Evolutionary conservation across 2,888 invertebrate species (phyloP).

Genomic region (Spicauda simplicius): DNA sequence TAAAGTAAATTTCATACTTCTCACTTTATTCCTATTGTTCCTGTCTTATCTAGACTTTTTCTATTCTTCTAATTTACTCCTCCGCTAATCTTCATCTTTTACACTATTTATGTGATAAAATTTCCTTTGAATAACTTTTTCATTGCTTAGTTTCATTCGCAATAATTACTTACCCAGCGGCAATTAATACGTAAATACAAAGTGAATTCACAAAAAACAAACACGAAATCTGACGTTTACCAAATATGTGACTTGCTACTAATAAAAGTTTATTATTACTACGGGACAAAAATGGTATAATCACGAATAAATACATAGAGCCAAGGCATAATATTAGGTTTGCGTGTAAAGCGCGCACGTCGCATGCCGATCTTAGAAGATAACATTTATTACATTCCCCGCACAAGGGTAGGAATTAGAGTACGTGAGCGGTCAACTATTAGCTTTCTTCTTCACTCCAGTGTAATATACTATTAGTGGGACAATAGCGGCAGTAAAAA

Average conservation of each 20-base stretch:
- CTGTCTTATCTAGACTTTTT: too few species aligned
- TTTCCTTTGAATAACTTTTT: too few species aligned
- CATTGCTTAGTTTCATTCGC: too few species aligned
- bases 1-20: too few species aligned
- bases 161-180: too few species aligned
- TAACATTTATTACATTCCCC: slow-evolving; percentile 74
- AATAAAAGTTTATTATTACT: not conserved
- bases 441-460: slow-evolving; percentile 37
- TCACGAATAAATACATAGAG: slow-evolving; percentile 23
- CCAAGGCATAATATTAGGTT: slow-evolving; percentile 31
- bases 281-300: slow-evolving; percentile 14
- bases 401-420: slow-evolving; percentile 59
- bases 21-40: too few species aligned
- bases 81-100: too few species aligned
- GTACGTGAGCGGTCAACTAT: slow-evolving; percentile 67
- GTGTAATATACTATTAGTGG: not conserved
- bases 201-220: not conserved
- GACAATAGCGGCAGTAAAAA: not conserved
- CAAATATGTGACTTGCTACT: not conserved
- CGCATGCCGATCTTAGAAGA: slow-evolving; percentile 61
- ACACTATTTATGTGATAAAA: too few species aligned
- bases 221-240: not conserved
- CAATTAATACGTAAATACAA: too few species aligned
- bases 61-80: too few species aligned
- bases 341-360: slow-evolving; percentile 50